Evolutionary conservation across 2,113 vertebrate species (phyloP), one percentile per base, ranked within the genome.

Genomic region (Odobenus rosmarus): DNA sequence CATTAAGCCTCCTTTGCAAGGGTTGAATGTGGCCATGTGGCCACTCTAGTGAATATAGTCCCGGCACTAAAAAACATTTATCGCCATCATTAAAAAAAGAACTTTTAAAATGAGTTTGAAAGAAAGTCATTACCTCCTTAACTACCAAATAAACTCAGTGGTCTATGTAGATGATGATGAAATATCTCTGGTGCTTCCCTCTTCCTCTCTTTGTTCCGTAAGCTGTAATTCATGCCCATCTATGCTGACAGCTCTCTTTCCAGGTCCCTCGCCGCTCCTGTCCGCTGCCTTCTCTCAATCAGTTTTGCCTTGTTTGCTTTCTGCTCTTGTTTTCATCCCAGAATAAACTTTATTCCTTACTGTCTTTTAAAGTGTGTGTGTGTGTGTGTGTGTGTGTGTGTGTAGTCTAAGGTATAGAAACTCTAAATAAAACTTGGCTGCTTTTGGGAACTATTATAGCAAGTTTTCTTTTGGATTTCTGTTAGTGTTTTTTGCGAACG

Each of bases 131-230:
- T 97, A 98, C 95, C 96, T 97, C 96, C 98, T 95, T 97, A 97
- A 97, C 96, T 98, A 97, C 97, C 97, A 98, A 83, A 97, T 98
- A 97, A 98, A 97, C 97, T 94, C 98, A 98, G 97, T 94, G 97
- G 97, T 95, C 98, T 97, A 96, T 98, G 98, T 90, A 97, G 96
- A 97, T 97, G 92, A 97, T 97, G 96, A 97, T 96, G 98, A 97
- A 97, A 93, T 96, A 95, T 97, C 96, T 94, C 76, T 42, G 61
- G 42, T n/a, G 96, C 95, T 69, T 81, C 90, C 18, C 13, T 90
- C 39, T 53, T 82, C 23, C 11, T 79, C 79, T 96, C 97, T 97
- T 98, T 97, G 98, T 97, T 97, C 76, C 42, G 2, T 36, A 46
- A 77, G 88, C 96, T 94, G 84, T 97, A 95, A 97, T 90, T 97